Conservation (phyloP, 2,113 vertebrate species). For the Bucco capensis region DNA sequence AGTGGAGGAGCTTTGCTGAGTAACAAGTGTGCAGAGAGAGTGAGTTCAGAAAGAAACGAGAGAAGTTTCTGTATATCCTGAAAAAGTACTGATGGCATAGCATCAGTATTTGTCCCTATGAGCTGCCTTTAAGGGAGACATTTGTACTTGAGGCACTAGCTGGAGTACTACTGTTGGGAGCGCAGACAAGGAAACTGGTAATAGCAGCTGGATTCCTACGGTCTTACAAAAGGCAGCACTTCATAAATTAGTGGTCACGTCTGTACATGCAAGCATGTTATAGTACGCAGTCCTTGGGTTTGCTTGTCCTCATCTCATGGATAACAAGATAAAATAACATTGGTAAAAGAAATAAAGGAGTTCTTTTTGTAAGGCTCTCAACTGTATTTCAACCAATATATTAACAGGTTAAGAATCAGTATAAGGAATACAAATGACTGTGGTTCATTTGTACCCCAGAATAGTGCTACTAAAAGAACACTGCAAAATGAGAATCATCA, state of each 20-base stretch:
- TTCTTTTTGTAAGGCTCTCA: background rate
- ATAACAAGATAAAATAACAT: background rate
- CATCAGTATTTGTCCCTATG: background rate
- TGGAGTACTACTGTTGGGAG: background rate
- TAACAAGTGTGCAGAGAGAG: background rate
- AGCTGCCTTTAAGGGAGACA: background rate
- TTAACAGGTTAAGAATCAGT: background rate
- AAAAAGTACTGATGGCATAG: background rate
- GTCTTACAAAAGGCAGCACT: too few relatives aligned
- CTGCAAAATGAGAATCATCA: background rate
- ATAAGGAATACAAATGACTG: background rate
- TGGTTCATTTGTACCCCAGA: background rate
- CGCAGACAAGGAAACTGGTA: background rate
- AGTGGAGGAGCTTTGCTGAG: background rate
- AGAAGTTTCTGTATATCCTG: background rate
- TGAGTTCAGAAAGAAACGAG: background rate
- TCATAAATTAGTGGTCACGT: background rate
- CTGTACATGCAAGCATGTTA: background rate
- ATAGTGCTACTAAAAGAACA: background rate
- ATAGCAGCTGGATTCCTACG: background rate
- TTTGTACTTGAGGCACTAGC: background rate
- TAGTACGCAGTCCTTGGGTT: background rate
- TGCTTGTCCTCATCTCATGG: background rate
- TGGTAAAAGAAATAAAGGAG: background rate
- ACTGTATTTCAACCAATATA: background rate